Percentiles rank a stretch among this genome's conserved stretches.
Conservation (phyloP, 2,888 invertebrate genomes). For the Flabesymbios commensalis region DNA sequence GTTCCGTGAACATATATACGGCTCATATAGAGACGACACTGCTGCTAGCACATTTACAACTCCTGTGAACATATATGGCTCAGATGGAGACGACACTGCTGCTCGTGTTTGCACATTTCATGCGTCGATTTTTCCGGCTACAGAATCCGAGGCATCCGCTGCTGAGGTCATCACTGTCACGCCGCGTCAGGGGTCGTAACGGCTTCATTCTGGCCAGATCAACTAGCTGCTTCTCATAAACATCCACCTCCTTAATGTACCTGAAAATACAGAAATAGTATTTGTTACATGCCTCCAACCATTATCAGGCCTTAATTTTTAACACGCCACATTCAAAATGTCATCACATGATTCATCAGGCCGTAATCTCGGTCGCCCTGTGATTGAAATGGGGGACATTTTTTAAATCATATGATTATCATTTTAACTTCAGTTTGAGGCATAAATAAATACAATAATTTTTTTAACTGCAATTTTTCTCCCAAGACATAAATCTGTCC, state of each 20-base stretch:
- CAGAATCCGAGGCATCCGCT: constrained; percentile 34
- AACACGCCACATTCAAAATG: too few species aligned
- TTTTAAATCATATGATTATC: neutral
- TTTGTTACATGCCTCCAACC: neutral
- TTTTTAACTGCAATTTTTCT: too few species aligned
- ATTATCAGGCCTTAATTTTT: neutral
- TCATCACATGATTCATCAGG: too few species aligned
- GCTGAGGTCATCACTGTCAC: constrained; percentile 20
- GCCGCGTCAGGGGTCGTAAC: neutral
- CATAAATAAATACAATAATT: too few species aligned
- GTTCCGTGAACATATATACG: too few species aligned
- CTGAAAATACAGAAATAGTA: constrained; percentile 15
- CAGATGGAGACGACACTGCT: too few species aligned
- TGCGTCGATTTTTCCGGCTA: constrained; percentile 11
- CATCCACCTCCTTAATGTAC: constrained; percentile 32
- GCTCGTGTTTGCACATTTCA: constrained; percentile 6
- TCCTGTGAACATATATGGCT: too few species aligned
- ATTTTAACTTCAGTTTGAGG: neutral
- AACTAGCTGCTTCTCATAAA: constrained; percentile 27
- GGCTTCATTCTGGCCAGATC: constrained; percentile 22
- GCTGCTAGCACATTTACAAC: too few species aligned
- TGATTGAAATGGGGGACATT: too few species aligned
- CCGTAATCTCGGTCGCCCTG: too few species aligned
- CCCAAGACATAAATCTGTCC: too few species aligned
- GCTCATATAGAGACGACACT: too few species aligned